Percentiles rank a stretch among this genome's conserved stretches.
phyloP scores from a whole-genome alignment of 2,797 vertebrate genomes.

The Argentina silus region DNA sequence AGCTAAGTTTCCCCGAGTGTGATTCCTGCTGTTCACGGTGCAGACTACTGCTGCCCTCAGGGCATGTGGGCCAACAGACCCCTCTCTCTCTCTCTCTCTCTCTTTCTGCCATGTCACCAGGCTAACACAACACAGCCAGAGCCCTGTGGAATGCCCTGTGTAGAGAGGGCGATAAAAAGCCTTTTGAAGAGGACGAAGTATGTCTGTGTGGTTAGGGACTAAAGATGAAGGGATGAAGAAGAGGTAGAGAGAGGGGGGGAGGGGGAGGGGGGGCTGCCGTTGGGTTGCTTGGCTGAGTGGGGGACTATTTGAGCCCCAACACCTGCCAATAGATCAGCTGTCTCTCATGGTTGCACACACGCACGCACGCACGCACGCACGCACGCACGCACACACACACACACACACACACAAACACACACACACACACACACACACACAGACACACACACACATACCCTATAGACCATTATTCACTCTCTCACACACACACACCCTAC shows the following conservation, averaged over 20 bases:
- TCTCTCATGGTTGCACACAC: not conserved
- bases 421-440: not conserved
- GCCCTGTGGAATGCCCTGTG: slow-evolving; percentile 44
- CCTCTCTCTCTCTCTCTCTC: slow-evolving; percentile 18
- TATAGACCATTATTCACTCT: not conserved
- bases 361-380: too few species aligned
- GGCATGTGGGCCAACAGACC: not conserved
- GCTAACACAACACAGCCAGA: slow-evolving; percentile 35
- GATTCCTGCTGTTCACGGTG: not conserved
- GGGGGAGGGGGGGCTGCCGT: not conserved
- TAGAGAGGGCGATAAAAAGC: slow-evolving; percentile 10
- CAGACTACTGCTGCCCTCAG: slow-evolving; percentile 14
- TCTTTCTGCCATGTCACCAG: slow-evolving; percentile 24
- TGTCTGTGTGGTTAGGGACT: slow-evolving; percentile 25
- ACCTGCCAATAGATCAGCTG: slow-evolving; percentile 28
- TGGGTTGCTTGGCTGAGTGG: slow-evolving; percentile 23
- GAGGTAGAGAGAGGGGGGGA: slow-evolving; percentile 3
- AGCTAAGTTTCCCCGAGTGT: not conserved
- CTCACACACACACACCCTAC: not conserved
- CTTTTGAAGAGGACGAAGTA: slow-evolving; percentile 38
- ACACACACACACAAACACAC: too few species aligned
- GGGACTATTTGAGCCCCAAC: slow-evolving; percentile 16
- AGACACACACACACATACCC: too few species aligned
- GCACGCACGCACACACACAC: too few species aligned
- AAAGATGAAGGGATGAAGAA: not conserved